phyloP scores from a whole-genome alignment of 2,888 invertebrate species.

The Tenthredo distinguenda region DNA sequence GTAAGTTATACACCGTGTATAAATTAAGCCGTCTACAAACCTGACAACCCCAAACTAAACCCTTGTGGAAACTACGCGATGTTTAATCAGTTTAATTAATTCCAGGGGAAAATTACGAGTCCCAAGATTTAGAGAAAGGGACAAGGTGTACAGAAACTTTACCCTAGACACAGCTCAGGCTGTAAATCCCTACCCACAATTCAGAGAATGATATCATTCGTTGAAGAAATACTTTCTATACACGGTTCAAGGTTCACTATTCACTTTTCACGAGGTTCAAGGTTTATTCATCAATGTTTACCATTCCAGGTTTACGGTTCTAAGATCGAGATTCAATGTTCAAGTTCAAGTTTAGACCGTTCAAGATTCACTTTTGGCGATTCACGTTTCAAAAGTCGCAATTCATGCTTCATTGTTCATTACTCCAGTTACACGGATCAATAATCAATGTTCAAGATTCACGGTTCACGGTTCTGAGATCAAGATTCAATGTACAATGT shows the following conservation, averaged over 20 bases:
- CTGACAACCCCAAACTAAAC: background rate
- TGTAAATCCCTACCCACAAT: no score
- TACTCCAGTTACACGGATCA: no score
- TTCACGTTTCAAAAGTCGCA: no score
- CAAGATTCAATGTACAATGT: background rate
- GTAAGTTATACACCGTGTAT: background rate
- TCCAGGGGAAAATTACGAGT: background rate
- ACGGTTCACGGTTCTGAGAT: background rate
- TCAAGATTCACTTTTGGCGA: background rate
- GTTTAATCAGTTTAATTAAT: background rate
- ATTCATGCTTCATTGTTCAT: no score
- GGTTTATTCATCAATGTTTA: background rate
- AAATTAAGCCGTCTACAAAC: background rate
- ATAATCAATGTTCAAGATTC: no score
- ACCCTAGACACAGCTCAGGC: background rate
- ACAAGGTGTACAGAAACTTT: background rate
- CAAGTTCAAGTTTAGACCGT: background rate
- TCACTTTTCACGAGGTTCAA: background rate
- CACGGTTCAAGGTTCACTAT: no score
- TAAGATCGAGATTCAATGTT: background rate
- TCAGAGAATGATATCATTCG: no score
- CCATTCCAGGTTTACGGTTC: background rate
- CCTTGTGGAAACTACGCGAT: background rate
- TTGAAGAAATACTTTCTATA: no score
- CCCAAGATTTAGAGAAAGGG: background rate